phyloP scores from a whole-genome alignment of 2,113 vertebrate genomes.

The Carlito syrichta region DNA sequence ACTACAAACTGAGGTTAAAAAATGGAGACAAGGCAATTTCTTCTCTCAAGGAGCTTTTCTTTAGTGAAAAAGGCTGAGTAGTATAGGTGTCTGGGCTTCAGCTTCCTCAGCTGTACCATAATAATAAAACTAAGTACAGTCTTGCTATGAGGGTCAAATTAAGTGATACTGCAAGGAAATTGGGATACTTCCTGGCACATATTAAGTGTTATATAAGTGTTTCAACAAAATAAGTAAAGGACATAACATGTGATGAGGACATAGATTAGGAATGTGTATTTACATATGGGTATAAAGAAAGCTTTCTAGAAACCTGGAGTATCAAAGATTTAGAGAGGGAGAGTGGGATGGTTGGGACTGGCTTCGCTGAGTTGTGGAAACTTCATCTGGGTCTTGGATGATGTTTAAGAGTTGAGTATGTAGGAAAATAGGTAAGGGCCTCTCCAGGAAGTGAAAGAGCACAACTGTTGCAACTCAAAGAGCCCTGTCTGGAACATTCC shows the following conservation, averaged over 20 bases:
- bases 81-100: background rate
- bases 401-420: background rate
- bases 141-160: background rate
- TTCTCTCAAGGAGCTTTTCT: background rate
- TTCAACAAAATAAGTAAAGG: background rate
- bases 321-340: background rate
- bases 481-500: background rate
- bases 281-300: background rate
- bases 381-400: background rate
- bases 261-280: background rate
- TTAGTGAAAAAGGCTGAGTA: background rate
- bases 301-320: too few species aligned
- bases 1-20: background rate
- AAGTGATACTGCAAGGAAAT: background rate
- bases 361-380: background rate
- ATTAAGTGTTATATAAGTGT: background rate
- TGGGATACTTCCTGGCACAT: background rate
- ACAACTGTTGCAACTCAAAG: background rate
- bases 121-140: background rate
- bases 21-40: background rate
- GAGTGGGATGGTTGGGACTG: background rate
- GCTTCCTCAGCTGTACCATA: background rate
- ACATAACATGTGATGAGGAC: background rate
- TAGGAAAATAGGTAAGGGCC: background rate
- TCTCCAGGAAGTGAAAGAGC: background rate